Conservation (phyloP, 2,113 vertebrate species). For the Anoplopoma fimbria region DNA sequence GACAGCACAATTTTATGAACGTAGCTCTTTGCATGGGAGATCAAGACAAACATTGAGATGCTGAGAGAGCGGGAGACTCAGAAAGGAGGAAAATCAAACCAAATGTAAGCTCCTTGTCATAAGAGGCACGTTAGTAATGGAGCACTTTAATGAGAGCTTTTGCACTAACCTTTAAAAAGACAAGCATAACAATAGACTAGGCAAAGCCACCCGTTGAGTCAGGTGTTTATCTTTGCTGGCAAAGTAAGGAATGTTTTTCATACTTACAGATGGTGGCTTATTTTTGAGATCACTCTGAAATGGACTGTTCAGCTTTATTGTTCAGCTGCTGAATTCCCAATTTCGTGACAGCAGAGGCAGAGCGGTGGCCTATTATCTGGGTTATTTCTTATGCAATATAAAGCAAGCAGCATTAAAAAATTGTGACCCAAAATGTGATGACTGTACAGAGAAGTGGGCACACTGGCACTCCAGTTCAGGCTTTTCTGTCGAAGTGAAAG, state of each 20-base stretch:
- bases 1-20: conserved; percentile 6
- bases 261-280: conserved; percentile 48
- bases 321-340: conserved; percentile 32
- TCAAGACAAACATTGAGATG: conserved; percentile 11
- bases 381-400: conserved; percentile 41
- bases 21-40: conserved; percentile 14
- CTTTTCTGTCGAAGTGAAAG: conserved; percentile 34
- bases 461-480: conserved; percentile 14
- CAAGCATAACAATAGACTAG: conserved; percentile 40
- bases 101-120: conserved; percentile 58
- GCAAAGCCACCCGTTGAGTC: conserved; percentile 52
- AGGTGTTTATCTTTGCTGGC: conserved; percentile 59
- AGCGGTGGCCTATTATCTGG: conserved; percentile 23
- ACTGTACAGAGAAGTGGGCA: conserved; percentile 3
- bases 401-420: conserved; percentile 55
- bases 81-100: conserved; percentile 39
- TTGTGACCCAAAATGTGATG: conserved; percentile 38
- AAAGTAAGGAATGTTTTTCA: conserved; percentile 28
- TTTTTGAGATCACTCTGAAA: conserved; percentile 54
- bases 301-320: conserved; percentile 35
- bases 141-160: conserved; percentile 67
- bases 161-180: conserved; percentile 69
- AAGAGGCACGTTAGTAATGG: conserved; percentile 45
- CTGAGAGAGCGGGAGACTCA: not conserved
- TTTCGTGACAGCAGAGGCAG: conserved; percentile 36